Base-by-base conservation (phyloP, 2,888 invertebrate genomes). In the Sminthurides aquaticus region DNA sequence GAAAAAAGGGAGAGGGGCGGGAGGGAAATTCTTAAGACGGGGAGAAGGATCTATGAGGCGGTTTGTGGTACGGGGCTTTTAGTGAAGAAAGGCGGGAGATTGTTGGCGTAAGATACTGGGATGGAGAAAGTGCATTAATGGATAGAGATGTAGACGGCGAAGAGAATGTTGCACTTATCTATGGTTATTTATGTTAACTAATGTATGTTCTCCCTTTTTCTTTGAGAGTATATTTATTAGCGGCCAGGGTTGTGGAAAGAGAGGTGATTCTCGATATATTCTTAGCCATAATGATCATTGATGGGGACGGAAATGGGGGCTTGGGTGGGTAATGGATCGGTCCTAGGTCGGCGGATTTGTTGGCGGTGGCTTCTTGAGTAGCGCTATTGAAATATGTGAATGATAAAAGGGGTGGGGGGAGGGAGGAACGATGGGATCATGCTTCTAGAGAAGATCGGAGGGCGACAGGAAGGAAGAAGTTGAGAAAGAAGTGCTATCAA, bases 261-360 rank as follows among this genome's bases (percentile, higher is more conserved):
- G 15, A 34, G 43, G 43, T 34, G 43, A 34, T 34, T 15, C 43
- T 34, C 43, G 43, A 15, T 34, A 34, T 15, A 34, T 34, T 34
- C 43, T 34, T 34, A 11, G 43, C 15, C 8, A 15, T 34, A 34
- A 60, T 60, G 49, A 60, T 60, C 60, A 60, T 60, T 60, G 60
- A 60, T 60, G 60, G 49, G 27, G 60, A 60, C 60, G 60, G 60
- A 60, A 60, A 49, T 60, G 60, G 26, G 48, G 60, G 58, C 43
- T 34, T 34, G 43, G 59, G 49, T 29, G 49, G 58, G 60, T 60
- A 60, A 60, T 60, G 60, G 60, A 60, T 60, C 43, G 43, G 15
- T 34, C 15, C 43, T 15, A 15, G 43, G 15, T 15, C 43, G 43
- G 15, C 15, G 43, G 43, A 34, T 34, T 5, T 15, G 5, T 15